These are phyloP conservation scores for Eudyptes chrysolophus DNA, from an alignment of 2,113 vertebrate species.

Conservation along the genomic window DNA sequence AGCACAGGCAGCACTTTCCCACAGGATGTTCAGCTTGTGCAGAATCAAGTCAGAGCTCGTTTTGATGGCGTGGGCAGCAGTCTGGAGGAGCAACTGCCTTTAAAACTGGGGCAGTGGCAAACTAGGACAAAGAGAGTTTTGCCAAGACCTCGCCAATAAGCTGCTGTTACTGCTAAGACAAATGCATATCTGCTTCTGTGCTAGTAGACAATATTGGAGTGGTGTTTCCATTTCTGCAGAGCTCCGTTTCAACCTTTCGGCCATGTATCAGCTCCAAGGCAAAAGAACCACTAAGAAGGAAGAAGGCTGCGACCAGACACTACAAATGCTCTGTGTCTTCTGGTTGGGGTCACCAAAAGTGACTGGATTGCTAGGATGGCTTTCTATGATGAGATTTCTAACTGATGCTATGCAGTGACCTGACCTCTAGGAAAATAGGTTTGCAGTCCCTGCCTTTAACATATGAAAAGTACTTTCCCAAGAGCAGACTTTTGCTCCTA, in stretches of 20 bases:
- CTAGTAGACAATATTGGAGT: background rate
- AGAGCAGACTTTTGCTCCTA: background rate
- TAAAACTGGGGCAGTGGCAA: conserved; percentile 14
- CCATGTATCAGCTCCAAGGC: background rate
- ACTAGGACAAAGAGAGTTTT: background rate
- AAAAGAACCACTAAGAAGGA: background rate
- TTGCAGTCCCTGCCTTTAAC: background rate
- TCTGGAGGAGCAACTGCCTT: background rate
- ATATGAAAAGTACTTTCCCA: background rate
- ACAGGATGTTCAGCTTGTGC: background rate
- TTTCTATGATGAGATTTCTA: background rate
- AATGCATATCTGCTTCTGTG: background rate
- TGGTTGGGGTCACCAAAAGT: background rate
- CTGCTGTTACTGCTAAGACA: background rate
- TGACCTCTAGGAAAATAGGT: background rate
- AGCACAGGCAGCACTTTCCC: background rate
- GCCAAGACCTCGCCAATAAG: background rate
- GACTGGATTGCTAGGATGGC: background rate
- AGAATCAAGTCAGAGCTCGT: background rate
- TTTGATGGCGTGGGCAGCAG: background rate
- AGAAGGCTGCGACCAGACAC: background rate
- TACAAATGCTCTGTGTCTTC: background rate
- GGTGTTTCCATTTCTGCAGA: background rate
- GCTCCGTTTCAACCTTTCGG: background rate
- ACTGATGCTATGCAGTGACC: background rate